phyloP scores from a whole-genome alignment of 2,797 vertebrate genomes.

The Melanotaenia pygmaea region DNA sequence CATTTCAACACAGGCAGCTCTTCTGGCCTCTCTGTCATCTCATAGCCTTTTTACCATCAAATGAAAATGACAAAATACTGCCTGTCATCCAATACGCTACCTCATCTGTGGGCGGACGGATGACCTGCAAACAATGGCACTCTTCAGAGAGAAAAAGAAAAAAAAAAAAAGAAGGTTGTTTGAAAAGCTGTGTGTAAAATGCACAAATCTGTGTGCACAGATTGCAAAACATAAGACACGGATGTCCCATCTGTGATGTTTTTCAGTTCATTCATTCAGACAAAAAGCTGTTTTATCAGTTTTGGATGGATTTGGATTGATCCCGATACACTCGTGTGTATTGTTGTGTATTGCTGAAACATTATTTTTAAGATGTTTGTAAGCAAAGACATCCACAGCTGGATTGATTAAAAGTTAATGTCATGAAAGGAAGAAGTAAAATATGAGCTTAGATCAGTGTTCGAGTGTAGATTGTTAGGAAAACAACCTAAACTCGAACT shows the following conservation, averaged over 20 bases:
- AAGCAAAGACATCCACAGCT: background rate
- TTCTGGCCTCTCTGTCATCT: background rate
- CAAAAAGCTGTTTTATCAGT: conserved; percentile 1
- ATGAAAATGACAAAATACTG: background rate
- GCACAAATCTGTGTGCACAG: conserved; percentile 14
- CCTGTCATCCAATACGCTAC: background rate
- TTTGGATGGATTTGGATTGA: background rate
- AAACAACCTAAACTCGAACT: background rate
- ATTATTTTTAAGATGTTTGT: background rate
- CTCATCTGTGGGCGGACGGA: background rate
- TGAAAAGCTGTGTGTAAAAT: conserved; percentile 11
- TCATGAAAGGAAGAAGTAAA: background rate
- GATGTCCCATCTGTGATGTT: conserved; percentile 21
- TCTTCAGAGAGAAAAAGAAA: background rate
- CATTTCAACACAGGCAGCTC: background rate
- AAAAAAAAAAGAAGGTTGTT: background rate
- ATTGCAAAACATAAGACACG: conserved; percentile 28
- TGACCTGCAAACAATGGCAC: background rate
- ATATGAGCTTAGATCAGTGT: background rate
- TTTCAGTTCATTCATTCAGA: background rate
- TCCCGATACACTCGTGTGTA: background rate
- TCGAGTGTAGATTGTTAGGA: background rate
- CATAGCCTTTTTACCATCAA: background rate
- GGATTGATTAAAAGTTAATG: background rate
- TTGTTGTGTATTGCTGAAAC: background rate